These are phyloP conservation scores for Thinocorus orbignyianus DNA, from an alignment of 2,113 vertebrate genomes.

Conservation along the genomic window DNA sequence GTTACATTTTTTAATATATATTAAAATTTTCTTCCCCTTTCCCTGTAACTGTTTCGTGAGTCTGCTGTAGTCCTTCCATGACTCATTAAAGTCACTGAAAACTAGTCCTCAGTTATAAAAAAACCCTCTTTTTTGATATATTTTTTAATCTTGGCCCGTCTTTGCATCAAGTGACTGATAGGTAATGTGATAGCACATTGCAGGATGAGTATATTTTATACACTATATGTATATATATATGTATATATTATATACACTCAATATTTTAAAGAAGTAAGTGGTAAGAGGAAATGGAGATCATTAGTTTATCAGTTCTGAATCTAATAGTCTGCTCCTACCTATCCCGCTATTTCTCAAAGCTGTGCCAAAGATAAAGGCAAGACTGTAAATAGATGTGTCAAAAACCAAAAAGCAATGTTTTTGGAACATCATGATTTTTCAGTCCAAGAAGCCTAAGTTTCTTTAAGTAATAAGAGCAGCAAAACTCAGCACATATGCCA, in stretches of 20 bases:
- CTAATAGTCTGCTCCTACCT: neutral
- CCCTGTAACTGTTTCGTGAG: neutral
- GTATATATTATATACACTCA: too few relatives aligned
- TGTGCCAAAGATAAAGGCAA: neutral
- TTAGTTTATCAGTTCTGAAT: neutral
- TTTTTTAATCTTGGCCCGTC: neutral
- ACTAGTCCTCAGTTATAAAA: neutral
- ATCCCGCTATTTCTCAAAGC: neutral
- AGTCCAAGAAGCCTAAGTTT: neutral
- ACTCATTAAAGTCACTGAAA: neutral
- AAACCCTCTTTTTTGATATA: fast-evolving
- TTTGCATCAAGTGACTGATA: neutral
- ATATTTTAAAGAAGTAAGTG: neutral
- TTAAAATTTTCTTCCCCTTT: neutral
- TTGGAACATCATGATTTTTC: neutral
- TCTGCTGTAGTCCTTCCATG: neutral
- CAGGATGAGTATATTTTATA: neutral
- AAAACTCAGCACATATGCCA: neutral
- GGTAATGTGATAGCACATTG: neutral
- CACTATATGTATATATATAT: too few relatives aligned
- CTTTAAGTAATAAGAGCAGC: neutral
- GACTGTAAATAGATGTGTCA: neutral
- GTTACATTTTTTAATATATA: neutral
- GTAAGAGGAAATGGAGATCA: neutral
- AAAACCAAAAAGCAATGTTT: neutral